Conservation (phyloP, 2,113 vertebrate genomes). For the Austrofundulus limnaeus region DNA sequence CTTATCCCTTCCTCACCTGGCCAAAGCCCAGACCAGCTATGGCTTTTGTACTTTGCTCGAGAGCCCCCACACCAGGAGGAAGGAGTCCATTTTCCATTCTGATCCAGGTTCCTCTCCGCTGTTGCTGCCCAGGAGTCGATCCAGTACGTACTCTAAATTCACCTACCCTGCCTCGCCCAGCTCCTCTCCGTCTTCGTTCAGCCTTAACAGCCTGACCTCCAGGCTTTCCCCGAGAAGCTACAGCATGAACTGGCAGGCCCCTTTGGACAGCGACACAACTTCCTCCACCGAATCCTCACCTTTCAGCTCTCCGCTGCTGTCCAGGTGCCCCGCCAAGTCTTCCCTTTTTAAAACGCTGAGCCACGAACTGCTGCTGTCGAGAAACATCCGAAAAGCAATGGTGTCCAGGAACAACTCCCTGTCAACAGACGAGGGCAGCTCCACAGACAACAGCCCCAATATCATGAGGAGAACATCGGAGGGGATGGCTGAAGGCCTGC, state of each 20-base stretch:
- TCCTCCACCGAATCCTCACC: conserved; percentile 86
- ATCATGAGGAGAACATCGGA: conserved; percentile 82
- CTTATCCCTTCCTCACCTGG: conserved; percentile 86
- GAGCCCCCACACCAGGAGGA: conserved; percentile 88
- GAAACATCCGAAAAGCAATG: conserved; percentile 75
- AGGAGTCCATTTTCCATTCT: conserved; percentile 89
- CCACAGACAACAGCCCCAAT: conserved; percentile 88
- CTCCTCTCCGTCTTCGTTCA: conserved; percentile 74
- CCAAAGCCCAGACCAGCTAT: conserved; percentile 84
- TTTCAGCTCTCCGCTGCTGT: conserved; percentile 80
- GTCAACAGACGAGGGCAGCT: conserved; percentile 89
- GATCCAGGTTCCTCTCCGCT: conserved; percentile 69
- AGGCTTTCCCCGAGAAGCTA: conserved; percentile 69
- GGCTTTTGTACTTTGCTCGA: conserved; percentile 89
- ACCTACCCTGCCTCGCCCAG: conserved; percentile 56
- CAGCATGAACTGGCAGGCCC: conserved; percentile 71
- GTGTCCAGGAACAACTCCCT: conserved; percentile 84
- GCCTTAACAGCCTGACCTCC: conserved; percentile 71
- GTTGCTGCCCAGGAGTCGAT: conserved; percentile 78
- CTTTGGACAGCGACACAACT: conserved; percentile 85
- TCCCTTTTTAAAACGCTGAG: conserved; percentile 81
- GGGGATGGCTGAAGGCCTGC: conserved; percentile 69
- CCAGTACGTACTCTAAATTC: conserved; percentile 72
- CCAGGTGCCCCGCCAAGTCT: conserved; percentile 75
- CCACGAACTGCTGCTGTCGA: conserved; percentile 80